Conservation (phyloP, 2,113 vertebrate genomes). For the Indicator maculatus region DNA sequence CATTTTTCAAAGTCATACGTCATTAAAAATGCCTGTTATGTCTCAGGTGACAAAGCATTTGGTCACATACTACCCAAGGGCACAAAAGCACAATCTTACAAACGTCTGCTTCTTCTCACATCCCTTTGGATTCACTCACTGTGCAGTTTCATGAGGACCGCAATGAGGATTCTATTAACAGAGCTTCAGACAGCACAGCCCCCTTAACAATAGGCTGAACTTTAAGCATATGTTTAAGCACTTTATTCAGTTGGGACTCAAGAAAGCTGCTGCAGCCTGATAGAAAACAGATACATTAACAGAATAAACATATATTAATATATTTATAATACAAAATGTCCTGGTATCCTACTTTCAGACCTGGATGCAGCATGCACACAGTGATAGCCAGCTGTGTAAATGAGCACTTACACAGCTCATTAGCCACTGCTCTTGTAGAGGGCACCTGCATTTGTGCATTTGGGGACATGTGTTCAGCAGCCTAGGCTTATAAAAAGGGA, state of each 20-base stretch:
- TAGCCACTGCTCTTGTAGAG: not conserved
- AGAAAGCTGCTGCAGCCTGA: not conserved
- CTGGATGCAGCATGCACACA: not conserved
- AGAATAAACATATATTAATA: not conserved
- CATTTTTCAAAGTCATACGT: not conserved
- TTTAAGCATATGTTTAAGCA: constrained; percentile 11
- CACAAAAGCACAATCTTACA: constrained; percentile 4
- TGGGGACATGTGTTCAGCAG: not conserved
- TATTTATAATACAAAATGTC: not conserved
- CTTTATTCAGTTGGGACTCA: not conserved
- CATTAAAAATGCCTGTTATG: not conserved
- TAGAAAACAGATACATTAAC: not conserved
- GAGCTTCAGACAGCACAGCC: constrained; percentile 14
- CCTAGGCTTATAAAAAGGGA: not conserved
- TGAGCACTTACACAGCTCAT: not conserved
- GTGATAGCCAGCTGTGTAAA: not conserved
- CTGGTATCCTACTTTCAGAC: not conserved
- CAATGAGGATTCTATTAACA: constrained; percentile 13
- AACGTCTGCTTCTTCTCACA: not conserved
- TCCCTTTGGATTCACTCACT: not conserved
- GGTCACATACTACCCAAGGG: not conserved
- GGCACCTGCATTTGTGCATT: not conserved
- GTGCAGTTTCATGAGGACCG: constrained; percentile 4
- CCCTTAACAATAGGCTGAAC: constrained; percentile 22
- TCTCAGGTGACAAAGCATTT: constrained; percentile 26